Base-by-base conservation (phyloP, 2,113 vertebrate species). In the Alligator mississippiensis region DNA sequence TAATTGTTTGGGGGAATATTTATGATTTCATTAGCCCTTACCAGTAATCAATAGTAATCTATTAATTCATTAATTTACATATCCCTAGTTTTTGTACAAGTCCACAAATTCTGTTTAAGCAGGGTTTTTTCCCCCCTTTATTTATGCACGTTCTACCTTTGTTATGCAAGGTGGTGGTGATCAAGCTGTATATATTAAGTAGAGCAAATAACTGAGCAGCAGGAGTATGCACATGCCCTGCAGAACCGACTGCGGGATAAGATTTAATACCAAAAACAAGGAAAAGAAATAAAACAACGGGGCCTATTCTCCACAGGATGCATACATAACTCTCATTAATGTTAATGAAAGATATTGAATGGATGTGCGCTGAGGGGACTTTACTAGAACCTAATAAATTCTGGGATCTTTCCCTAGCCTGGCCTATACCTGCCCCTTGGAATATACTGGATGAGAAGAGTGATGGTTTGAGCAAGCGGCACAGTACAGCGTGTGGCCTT, bases 21-120 rank as follows among this genome's bases (percentile, higher is more conserved):
- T 97, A 98, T 97, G 94, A 96, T 97, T 97, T 97, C 95, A 97
- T 97, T 97, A 96, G 94, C 80, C 90, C 79, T 96, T 93, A 93
- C 82, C 89, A 82, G 92, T 96, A 96, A 98, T 98, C 96, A 96
- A 97, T 97, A 97, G 95, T 83, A 96, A 97, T 95, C 90, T 96
- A 97, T 90, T 91, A 96, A 97, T 97, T 95, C 90, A 96, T 87
- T 90, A 94, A 96, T 98, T 96, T 96, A 92, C 85, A 95, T 94
- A 97, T 90, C 83, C 75, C 30, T 96, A 90, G 64, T 89, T 96
- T 93, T 96, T 93, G 93, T 94, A 60, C 70, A 28, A 81, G 80
- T 88, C 70, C 30, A 96, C 90, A 96, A 97, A 95, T 93, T 92
- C 64, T 91, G n/a, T 84, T 76, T 77, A 81, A 55, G 2, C 57